Evolutionary conservation across 2,797 vertebrate species (phyloP), one percentile per base, ranked within the genome.

Genomic region (Odontamblyopus lacepedii): DNA sequence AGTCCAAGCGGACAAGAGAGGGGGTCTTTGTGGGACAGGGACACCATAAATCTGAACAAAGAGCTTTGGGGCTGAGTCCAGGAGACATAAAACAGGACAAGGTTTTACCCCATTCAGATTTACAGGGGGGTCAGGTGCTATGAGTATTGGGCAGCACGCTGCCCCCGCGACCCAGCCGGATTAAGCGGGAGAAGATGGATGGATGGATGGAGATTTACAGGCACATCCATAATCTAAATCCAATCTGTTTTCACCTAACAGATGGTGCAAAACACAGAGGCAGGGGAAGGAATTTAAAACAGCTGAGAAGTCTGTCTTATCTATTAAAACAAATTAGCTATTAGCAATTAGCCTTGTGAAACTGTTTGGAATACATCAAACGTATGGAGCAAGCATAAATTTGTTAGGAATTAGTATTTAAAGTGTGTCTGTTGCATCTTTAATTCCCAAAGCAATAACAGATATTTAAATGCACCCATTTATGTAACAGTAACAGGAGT

Each of bases 181-280:
- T n/a, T n/a, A n/a, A n/a, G n/a, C n/a, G n/a, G n/a, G n/a, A n/a
- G n/a, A n/a, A n/a, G n/a, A n/a, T n/a, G n/a, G n/a, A n/a, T n/a
- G n/a, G n/a, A n/a, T n/a, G n/a, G n/a, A n/a, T n/a, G n/a, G n/a
- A n/a, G n/a, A n/a, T n/a, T n/a, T 75, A 77, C 35, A 0, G 9
- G n/a, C 65, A 65, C 64, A 82, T 83, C 57, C 71, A 79, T 82
- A 76, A 85, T 85, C 69, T 67, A 74, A 68, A 83, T 26, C 63
- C 62, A 83, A 81, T 84, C 59, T 75, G 63, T 41, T 70, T 85
- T 79, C 67, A 80, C 68, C 83, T 79, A 63, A 65, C 67, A 71
- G 35, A 71, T 48, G 73, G 30, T 70, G 44, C 70, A 75, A 75
- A 78, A 71, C 79, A 66, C 44, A 70, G 71, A 67, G 60, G 51